These are phyloP conservation scores for Equus quagga DNA, from an alignment of 2,113 vertebrate genomes.

Conservation along the genomic window DNA sequence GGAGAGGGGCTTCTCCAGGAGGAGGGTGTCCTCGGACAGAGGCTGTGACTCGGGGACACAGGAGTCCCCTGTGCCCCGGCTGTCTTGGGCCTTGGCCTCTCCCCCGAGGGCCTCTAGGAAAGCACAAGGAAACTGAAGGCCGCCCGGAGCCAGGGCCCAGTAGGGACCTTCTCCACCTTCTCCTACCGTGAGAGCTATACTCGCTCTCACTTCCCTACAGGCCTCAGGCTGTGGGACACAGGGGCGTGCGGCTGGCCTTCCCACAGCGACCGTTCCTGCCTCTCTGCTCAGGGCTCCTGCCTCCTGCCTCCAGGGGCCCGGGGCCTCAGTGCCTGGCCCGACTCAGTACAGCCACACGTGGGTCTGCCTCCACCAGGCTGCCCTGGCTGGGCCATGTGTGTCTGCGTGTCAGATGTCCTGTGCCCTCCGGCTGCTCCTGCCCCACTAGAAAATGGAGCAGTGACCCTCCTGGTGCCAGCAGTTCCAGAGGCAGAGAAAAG, in stretches of 20 bases:
- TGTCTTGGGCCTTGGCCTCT: background rate
- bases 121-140: background rate
- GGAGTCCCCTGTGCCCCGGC: background rate
- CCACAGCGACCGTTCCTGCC: too few relatives aligned
- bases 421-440: background rate
- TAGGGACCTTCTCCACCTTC: background rate
- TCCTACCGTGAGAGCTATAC: background rate
- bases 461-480: accelerated
- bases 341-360: background rate
- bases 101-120: background rate
- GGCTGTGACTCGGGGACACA: too few relatives aligned
- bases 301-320: background rate
- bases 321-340: background rate
- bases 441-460: background rate
- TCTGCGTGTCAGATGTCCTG: background rate
- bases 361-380: background rate
- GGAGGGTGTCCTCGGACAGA: background rate
- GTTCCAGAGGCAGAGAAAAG: background rate
- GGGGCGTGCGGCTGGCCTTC: background rate
- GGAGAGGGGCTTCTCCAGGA: too few relatives aligned
- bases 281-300: background rate
- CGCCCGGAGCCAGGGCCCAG: background rate
- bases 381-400: background rate
- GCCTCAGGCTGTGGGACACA: background rate
- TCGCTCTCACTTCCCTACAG: background rate